Base-by-base conservation (phyloP, 2,888 invertebrate species). In the Itoplectis maculator region DNA sequence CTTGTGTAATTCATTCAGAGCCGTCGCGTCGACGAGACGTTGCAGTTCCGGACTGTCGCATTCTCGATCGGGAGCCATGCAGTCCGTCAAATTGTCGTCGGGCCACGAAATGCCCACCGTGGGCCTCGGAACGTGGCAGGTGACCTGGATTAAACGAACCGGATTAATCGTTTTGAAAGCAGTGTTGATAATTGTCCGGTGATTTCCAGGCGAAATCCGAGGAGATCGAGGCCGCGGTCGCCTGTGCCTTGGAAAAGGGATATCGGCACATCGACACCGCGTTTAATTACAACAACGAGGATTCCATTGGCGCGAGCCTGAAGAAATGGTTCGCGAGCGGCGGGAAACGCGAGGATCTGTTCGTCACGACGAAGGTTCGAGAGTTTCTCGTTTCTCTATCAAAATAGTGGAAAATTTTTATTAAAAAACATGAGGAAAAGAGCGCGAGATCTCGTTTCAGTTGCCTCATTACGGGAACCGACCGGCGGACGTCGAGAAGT, bases 251-350 rank as follows among this genome's bases (percentile, higher is more conserved):
- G 81, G 94, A 96, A 65, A 92, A 93, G 84, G 97, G 97, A 37
- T 97, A 97, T 89, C 94, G 96, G 85, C 96, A 96, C 86, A 96
- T 96, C 85, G 97, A 97, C 90, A 97, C 97, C 11, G 97, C 97
- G 37, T 96, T 95, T 89, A 96, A 96, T 93, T 97, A 97, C 89
- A 95, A 95, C 84, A 97, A 96, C 87, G 97, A 97, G 92, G 95
- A 95, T 85, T 94, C 95, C 0, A 96, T 97, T 85, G 97, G 97
- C 4, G 94, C 93, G 76, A 95, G 95, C 40, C 91, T 97, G 66
- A 94, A 95, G 86, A 94, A 94, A 88, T 96, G 96, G 95, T 93
- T 96, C 42, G 90, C 93, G 29, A 93, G 94, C 61, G 96, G 95
- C 49, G 95, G 96, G 11, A 94, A 93, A 81, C 93, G 97, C 79